These are phyloP conservation scores for Euwallacea similis DNA, from an alignment of 1,140 invertebrate species.

Conservation along the genomic window DNA sequence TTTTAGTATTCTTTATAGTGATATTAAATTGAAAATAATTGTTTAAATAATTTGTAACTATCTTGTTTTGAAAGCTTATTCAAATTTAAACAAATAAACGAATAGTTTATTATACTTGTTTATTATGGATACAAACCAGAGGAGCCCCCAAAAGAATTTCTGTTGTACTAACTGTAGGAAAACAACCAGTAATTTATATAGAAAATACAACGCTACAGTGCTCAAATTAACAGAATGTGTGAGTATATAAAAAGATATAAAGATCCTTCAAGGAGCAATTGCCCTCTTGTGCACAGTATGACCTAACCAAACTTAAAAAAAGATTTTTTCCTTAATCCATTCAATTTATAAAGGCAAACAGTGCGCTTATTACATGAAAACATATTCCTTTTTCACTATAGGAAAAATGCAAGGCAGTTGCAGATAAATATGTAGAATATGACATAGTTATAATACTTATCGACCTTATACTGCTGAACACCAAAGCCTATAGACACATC, in stretches of 20 bases:
- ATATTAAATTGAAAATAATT: too few relatives aligned
- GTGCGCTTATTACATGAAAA: conserved; percentile 18
- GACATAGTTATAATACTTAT: conserved; percentile 82
- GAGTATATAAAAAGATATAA: conserved; percentile 51
- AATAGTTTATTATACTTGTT: too few relatives aligned
- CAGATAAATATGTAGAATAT: conserved; percentile 89
- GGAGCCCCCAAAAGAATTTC: conserved; percentile 41
- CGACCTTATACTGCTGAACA: conserved; percentile 77
- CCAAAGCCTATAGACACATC: conserved; percentile 79
- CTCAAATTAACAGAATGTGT: conserved; percentile 74
- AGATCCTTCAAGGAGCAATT: neutral
- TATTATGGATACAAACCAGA: too few relatives aligned
- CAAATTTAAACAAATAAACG: too few relatives aligned
- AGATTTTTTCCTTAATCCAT: neutral
- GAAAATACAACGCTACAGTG: conserved; percentile 68
- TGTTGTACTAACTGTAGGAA: conserved; percentile 71
- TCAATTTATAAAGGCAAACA: conserved; percentile 16
- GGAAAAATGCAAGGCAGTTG: conserved; percentile 70
- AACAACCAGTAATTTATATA: conserved; percentile 63
- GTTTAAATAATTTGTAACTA: too few relatives aligned
- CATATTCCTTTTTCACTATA: conserved; percentile 54
- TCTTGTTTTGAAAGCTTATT: too few relatives aligned
- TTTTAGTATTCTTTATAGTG: too few relatives aligned
- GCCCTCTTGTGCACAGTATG: neutral
- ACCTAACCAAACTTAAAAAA: neutral